Evolutionary conservation across 2,113 vertebrate species (phyloP), one percentile per base, ranked within the genome.

Genomic region (Collichthys lucidus): DNA sequence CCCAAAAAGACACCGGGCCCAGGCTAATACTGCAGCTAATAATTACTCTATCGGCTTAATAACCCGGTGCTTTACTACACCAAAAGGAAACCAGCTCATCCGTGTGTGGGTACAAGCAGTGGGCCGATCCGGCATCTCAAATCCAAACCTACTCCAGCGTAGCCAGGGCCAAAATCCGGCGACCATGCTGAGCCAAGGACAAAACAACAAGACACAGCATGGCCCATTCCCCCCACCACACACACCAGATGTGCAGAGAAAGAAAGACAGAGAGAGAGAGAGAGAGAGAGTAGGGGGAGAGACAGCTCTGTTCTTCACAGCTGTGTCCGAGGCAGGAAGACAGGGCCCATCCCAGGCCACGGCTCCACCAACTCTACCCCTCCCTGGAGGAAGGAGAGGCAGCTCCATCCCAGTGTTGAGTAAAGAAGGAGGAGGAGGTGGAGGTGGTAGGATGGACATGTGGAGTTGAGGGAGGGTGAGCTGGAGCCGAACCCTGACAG

Each of bases 231-330:
- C 80, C 57, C 64, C 68, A 1, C 35, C 35, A 7, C 77, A 79
- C 4, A 40, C 79, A 86, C 76, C 87, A 92, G 88, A 91, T 91
- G 90, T 89, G 86, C 77, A 74, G 73, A 70, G 62, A 74, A 66
- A 87, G 64, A 60, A 70, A 77, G 68, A 70, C 12, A 74, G 66
- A 74, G 78, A 79, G 75, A 8, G 60, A 87, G 64, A 60, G 67
- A 77, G 68, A 70, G 11, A 74, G 66, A 74, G 78, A 77, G 75
- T 1, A 7, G 60, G 80, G 79, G 59, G 80, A 77, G 59, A 79
- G 80, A 85, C 52, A 72, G 70, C 52, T 80, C 76, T 77, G 50
- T 73, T 89, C 85, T 87, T 70, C 72, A 80, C 84, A 91, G 86
- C 83, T 87, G 84, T 88, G 82, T 89, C 85, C 82, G 61, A 74